Conservation (phyloP, 2,888 invertebrate species). For the Stratiomys singularior region DNA sequence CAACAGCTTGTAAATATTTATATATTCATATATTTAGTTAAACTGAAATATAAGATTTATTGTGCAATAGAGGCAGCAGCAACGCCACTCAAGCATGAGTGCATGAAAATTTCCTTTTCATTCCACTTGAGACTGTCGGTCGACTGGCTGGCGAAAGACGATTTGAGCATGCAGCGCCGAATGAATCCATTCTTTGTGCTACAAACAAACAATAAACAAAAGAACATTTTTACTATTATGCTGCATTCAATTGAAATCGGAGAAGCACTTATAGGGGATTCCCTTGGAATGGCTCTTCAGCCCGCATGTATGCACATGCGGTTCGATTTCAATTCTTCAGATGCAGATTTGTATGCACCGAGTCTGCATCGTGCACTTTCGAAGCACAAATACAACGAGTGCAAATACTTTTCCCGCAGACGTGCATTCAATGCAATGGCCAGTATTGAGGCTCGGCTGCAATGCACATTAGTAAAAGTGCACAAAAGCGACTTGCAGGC, state of each 20-base stretch:
- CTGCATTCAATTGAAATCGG: slow-evolving; percentile 25
- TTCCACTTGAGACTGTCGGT: no score
- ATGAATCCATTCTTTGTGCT: not conserved
- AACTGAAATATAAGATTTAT: no score
- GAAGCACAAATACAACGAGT: slow-evolving; percentile 20
- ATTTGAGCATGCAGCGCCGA: not conserved
- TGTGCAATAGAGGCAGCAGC: no score
- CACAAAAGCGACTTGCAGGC: not conserved
- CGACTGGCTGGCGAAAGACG: no score
- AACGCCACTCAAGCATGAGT: no score
- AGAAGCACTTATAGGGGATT: slow-evolving; percentile 41
- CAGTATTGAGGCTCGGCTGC: not conserved
- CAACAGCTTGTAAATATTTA: no score
- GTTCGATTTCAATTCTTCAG: not conserved
- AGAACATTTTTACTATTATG: slow-evolving; percentile 18
- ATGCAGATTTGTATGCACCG: slow-evolving; percentile 28
- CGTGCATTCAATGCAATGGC: slow-evolving; percentile 24
- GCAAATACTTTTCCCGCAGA: slow-evolving; percentile 32
- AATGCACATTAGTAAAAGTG: slow-evolving; percentile 3
- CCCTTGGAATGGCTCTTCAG: slow-evolving; percentile 21
- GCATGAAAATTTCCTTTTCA: no score
- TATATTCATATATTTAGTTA: no score
- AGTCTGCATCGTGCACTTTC: not conserved
- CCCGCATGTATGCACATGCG: slow-evolving; percentile 5
- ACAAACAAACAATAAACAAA: not conserved